Conservation (phyloP, 2,888 invertebrate genomes). For the Cheilosia vernalis region DNA sequence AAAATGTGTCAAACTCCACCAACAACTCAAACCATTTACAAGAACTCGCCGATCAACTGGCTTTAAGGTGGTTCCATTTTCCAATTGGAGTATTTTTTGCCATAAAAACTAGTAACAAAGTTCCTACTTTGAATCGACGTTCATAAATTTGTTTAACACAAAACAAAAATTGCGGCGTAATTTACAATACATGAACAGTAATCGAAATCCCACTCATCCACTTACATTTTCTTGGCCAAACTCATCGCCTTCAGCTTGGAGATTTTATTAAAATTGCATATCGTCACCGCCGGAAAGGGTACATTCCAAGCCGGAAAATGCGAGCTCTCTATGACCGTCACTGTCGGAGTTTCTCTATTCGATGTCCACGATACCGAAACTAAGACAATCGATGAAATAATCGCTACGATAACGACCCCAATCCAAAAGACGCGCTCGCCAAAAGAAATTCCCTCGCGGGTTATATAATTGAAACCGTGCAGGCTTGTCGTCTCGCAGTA, state of each 20-base stretch:
- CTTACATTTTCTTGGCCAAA: constrained; percentile 83
- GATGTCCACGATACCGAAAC: constrained; percentile 86
- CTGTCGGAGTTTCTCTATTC: constrained; percentile 86
- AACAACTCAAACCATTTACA: too few species aligned
- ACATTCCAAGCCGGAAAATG: constrained; percentile 86
- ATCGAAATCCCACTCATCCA: constrained; percentile 34
- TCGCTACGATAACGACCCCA: constrained; percentile 84
- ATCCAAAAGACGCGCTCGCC: constrained; percentile 86
- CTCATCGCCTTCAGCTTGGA: constrained; percentile 82
- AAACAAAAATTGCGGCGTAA: too few species aligned
- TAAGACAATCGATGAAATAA: constrained; percentile 85
- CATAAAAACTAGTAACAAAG: too few species aligned
- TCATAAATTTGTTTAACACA: too few species aligned
- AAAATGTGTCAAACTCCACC: too few species aligned
- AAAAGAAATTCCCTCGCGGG: constrained; percentile 85
- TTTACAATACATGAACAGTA: too few species aligned
- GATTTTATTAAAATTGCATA: constrained; percentile 85
- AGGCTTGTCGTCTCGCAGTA: constrained; percentile 88
- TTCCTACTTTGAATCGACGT: too few species aligned
- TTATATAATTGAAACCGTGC: constrained; percentile 89
- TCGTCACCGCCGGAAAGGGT: constrained; percentile 85
- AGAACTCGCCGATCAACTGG: too few species aligned
- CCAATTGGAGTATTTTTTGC: too few species aligned
- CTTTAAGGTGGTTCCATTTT: too few species aligned
- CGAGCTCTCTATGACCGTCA: constrained; percentile 86